phyloP scores from a whole-genome alignment of 2,113 vertebrate species.

The Sclerurus mexicanus region DNA sequence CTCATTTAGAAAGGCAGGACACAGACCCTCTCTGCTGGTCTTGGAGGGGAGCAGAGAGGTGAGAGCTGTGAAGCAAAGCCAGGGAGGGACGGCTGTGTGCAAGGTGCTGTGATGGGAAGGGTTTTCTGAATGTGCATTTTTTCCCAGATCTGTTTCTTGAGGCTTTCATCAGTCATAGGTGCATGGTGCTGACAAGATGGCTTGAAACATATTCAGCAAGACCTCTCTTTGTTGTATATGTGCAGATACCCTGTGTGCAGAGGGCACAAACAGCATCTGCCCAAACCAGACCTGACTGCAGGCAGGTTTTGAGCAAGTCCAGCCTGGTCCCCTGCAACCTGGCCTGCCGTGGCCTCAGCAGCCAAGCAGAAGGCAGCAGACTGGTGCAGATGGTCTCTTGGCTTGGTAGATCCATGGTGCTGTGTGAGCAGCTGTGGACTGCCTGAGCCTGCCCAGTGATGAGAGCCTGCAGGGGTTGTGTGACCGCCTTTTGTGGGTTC shows the following conservation, averaged over 20 bases:
- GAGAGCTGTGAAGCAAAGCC: background rate
- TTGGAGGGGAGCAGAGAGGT: background rate
- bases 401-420: background rate
- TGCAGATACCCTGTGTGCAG: background rate
- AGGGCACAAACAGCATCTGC: background rate
- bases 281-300: background rate
- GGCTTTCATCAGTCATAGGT: constrained; percentile 47
- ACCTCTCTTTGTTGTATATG: background rate
- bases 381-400: background rate
- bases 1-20: background rate
- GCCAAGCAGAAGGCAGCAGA: background rate
- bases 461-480: background rate
- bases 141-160: background rate
- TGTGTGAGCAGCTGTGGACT: background rate
- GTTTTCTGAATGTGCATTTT: background rate
- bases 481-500: accelerated
- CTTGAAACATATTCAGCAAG: background rate
- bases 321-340: background rate
- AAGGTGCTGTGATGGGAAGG: background rate
- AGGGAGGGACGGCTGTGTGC: background rate
- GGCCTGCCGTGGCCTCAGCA: background rate
- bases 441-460: background rate
- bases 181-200: background rate
- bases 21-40: background rate
- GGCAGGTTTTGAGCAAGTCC: background rate